These are phyloP conservation scores for Pseudoatta argentina DNA, from an alignment of 1,140 invertebrate genomes.

Conservation along the genomic window DNA sequence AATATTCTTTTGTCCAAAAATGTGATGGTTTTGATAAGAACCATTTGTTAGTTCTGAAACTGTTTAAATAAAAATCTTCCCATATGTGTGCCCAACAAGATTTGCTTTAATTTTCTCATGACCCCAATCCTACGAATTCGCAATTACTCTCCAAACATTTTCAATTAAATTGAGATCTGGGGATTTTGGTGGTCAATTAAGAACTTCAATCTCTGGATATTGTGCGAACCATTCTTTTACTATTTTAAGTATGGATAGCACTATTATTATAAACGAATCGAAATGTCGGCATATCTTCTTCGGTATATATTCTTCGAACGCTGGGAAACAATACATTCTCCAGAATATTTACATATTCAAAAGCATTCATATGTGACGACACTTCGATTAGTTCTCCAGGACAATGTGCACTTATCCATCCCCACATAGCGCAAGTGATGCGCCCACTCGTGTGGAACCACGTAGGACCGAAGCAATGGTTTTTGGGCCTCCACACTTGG, in stretches of 20 bases:
- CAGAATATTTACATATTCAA: no score
- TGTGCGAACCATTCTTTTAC: not conserved
- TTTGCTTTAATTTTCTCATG: not conserved
- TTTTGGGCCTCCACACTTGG: no score
- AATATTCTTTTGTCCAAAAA: no score
- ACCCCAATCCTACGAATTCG: not conserved
- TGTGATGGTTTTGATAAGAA: no score
- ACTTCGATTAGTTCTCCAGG: no score
- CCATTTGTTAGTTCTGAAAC: no score
- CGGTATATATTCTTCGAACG: not conserved
- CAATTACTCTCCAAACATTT: constrained; percentile 1
- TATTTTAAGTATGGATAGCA: not conserved
- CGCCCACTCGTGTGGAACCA: no score
- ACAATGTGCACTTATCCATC: no score
- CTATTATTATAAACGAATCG: constrained; percentile 11
- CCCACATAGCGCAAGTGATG: no score
- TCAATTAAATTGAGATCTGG: constrained; percentile 14
- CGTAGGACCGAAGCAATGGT: no score
- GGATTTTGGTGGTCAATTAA: not conserved
- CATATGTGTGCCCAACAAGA: not conserved
- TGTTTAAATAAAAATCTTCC: no score
- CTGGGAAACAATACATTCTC: not conserved
- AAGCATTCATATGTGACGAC: no score
- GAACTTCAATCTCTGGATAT: not conserved
- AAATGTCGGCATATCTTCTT: constrained; percentile 9